Conservation (phyloP, 1,140 invertebrate species). For the Bombus breviceps region DNA sequence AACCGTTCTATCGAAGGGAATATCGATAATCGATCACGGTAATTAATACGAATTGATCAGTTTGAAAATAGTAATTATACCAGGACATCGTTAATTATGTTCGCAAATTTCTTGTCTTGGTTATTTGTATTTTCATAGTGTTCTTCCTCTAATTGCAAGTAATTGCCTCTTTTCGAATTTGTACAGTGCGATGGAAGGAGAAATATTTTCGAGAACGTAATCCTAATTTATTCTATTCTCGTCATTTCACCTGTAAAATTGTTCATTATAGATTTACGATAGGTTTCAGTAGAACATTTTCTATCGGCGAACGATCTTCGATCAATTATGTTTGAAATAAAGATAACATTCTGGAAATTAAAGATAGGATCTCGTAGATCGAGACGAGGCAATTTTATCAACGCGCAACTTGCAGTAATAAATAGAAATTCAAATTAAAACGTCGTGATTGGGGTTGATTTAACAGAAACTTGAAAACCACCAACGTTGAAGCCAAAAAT, state of each 20-base stretch:
- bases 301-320: neutral
- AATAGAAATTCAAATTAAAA: neutral
- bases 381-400: neutral
- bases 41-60: slow-evolving; percentile 23
- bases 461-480: neutral
- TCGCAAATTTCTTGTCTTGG: neutral
- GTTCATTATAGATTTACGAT: neutral
- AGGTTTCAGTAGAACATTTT: neutral
- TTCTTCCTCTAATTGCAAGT: neutral
- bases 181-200: neutral
- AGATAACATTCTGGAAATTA: neutral
- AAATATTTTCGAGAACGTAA: neutral
- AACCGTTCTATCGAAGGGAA: neutral
- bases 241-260: neutral
- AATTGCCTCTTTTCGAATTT: neutral
- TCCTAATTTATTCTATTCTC: neutral
- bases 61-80: neutral
- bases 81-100: neutral
- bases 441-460: neutral
- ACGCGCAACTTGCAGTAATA: neutral
- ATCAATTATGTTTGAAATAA: neutral
- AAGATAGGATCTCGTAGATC: neutral
- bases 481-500: neutral
- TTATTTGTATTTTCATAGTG: neutral
- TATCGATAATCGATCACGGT: slow-evolving; percentile 38